phyloP scores from a whole-genome alignment of 2,888 invertebrate genomes.

The Agonopterix alstromeriana region DNA sequence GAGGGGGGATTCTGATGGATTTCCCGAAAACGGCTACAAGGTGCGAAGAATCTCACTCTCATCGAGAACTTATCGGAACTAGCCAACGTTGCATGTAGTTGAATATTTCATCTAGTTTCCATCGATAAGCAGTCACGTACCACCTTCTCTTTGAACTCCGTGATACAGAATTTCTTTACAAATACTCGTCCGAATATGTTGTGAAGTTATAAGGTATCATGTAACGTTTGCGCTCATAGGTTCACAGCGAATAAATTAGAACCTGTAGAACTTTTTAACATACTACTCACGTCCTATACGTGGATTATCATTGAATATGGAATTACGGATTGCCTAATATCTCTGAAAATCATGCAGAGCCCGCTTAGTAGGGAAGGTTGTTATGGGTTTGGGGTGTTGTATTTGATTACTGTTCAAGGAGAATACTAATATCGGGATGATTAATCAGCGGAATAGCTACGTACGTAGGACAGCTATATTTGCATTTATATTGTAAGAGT shows the following conservation, averaged over 20 bases:
- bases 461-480: neutral
- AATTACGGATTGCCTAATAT: slow-evolving; percentile 1
- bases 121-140: slow-evolving; percentile 5
- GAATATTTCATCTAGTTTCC: neutral
- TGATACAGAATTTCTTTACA: slow-evolving; percentile 67
- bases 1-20: slow-evolving; percentile 20
- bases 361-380: slow-evolving; percentile 22
- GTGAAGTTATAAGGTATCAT: slow-evolving; percentile 20
- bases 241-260: too few relatives aligned
- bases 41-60: slow-evolving; percentile 17
- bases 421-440: slow-evolving; percentile 3
- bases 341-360: neutral
- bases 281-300: neutral
- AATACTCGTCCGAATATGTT: slow-evolving; percentile 32
- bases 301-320: neutral
- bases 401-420: slow-evolving; percentile 37
- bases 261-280: too few relatives aligned
- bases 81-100: neutral
- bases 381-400: slow-evolving; percentile 19
- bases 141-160: slow-evolving; percentile 35
- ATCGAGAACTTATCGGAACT: neutral
- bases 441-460: neutral
- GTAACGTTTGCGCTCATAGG: too few relatives aligned
- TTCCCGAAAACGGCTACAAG: slow-evolving; percentile 38
- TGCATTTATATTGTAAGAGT: too few relatives aligned